Percentiles rank a stretch among this genome's conserved stretches.
Conservation (phyloP, 2,888 invertebrate genomes). For the Piscicola geometra region DNA sequence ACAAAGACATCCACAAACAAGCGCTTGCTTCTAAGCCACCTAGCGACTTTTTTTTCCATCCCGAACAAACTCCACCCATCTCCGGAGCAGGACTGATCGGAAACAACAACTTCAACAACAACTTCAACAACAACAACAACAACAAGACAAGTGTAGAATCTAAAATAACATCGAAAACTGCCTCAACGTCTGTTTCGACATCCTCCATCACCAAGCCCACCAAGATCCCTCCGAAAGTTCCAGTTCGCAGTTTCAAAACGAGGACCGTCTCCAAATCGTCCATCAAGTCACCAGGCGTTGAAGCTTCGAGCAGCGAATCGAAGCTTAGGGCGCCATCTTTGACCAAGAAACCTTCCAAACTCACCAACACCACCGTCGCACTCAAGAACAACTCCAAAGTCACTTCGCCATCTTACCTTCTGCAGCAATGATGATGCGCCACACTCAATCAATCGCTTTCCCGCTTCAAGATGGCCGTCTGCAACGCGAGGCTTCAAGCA, state of each 20-base stretch:
- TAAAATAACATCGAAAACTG: not conserved
- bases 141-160: not conserved
- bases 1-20: too few species aligned
- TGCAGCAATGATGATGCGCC: not conserved
- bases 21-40: too few species aligned
- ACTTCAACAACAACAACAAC: not conserved
- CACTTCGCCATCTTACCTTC: not conserved
- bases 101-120: not conserved
- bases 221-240: slow-evolving; percentile 10
- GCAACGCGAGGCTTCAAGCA: too few species aligned
- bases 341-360: slow-evolving; percentile 5
- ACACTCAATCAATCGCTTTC: not conserved
- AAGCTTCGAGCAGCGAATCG: not conserved
- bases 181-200: not conserved
- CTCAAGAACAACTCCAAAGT: not conserved
- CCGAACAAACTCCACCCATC: not conserved
- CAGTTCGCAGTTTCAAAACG: not conserved
- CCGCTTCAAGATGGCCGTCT: not conserved
- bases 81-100: not conserved
- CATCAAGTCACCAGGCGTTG: not conserved
- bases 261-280: not conserved
- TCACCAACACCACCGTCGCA: not conserved
- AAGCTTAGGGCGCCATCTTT: not conserved
- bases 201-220: not conserved
- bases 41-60: too few species aligned